phyloP scores from a whole-genome alignment of 2,113 vertebrate species.

The Electrona antarctica region DNA sequence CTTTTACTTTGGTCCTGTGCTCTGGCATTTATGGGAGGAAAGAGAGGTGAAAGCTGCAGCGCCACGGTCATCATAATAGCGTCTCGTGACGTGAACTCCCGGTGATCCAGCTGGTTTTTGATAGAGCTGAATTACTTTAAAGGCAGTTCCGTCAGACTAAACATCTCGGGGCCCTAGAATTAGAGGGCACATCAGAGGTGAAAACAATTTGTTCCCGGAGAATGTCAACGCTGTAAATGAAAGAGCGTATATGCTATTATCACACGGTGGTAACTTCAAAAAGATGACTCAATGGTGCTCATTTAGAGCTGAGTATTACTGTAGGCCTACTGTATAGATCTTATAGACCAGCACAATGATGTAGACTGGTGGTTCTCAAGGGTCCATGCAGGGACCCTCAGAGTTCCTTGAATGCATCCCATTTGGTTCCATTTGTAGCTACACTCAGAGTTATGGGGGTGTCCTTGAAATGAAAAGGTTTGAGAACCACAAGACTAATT shows the following conservation, averaged over 20 bases:
- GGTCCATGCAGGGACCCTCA: too few relatives aligned
- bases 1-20: slow-evolving; percentile 77
- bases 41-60: slow-evolving; percentile 77
- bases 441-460: too few relatives aligned
- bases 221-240: slow-evolving; percentile 75
- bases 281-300: slow-evolving; percentile 55
- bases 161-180: slow-evolving; percentile 75
- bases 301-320: too few relatives aligned
- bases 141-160: slow-evolving; percentile 74
- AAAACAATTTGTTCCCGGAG: slow-evolving; percentile 77
- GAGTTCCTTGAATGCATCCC: too few relatives aligned
- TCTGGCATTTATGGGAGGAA: slow-evolving; percentile 78
- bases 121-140: slow-evolving; percentile 77
- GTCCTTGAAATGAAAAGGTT: too few relatives aligned
- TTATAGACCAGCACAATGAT: too few relatives aligned
- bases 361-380: too few relatives aligned
- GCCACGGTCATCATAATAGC: slow-evolving; percentile 79
- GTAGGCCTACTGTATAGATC: too few relatives aligned
- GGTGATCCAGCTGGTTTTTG: slow-evolving; percentile 80
- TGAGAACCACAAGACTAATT: too few relatives aligned
- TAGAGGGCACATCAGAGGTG: slow-evolving; percentile 77
- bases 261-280: slow-evolving; percentile 63
- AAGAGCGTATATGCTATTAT: slow-evolving; percentile 75
- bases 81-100: slow-evolving; percentile 80
- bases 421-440: too few relatives aligned